Conservation (phyloP, 2,797 vertebrate genomes). For the Pteropus rufus region DNA sequence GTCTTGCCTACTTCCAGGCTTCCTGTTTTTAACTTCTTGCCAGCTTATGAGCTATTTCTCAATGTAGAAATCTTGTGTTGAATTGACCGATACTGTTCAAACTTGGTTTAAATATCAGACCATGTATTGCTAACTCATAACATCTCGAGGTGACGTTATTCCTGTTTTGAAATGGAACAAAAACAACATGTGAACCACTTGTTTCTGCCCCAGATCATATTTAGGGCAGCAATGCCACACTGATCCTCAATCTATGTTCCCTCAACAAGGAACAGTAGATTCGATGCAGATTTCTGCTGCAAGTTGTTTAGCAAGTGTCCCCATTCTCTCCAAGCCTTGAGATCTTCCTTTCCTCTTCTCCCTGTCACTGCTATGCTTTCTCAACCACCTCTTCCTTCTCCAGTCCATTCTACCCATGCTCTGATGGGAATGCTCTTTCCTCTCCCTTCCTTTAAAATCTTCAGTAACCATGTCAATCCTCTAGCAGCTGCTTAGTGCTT, state of each 20-base stretch:
- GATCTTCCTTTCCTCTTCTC: background rate
- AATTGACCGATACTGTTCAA: slow-evolving; percentile 22
- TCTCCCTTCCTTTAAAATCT: background rate
- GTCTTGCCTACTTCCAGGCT: background rate
- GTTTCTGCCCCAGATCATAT: background rate
- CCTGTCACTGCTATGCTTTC: background rate
- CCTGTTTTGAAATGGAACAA: slow-evolving; percentile 18
- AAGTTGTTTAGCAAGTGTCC: background rate
- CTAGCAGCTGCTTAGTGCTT: background rate
- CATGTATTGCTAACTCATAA: background rate
- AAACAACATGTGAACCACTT: slow-evolving; percentile 15
- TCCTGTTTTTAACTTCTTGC: background rate
- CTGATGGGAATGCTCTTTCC: background rate
- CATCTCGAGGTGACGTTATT: slow-evolving; percentile 12
- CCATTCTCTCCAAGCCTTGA: background rate
- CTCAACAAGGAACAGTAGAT: background rate
- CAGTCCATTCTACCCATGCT: background rate
- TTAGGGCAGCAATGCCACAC: background rate
- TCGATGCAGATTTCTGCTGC: background rate
- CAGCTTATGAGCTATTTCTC: background rate
- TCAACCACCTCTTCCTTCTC: background rate
- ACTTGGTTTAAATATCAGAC: slow-evolving; percentile 13
- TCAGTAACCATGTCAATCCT: background rate
- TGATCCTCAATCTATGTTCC: background rate
- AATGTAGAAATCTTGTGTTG: slow-evolving; percentile 22